phyloP scores from a whole-genome alignment of 2,888 invertebrate species.

The Aspidiotus destructor region DNA sequence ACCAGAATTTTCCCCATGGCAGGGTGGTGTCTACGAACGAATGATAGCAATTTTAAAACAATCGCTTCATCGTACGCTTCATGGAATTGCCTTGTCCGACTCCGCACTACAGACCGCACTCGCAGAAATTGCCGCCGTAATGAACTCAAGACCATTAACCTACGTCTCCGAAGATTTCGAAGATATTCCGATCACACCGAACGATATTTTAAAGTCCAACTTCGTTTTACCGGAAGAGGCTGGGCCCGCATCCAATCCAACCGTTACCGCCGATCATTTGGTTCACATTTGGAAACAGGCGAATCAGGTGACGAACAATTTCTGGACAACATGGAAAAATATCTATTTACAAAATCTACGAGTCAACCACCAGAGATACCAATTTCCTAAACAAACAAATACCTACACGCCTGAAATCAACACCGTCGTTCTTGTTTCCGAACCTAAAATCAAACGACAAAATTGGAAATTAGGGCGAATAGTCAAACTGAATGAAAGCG shows the following conservation, averaged over 20 bases:
- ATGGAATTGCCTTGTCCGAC: background rate
- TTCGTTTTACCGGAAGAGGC: background rate
- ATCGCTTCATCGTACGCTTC: background rate
- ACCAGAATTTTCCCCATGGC: background rate
- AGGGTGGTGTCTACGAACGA: background rate
- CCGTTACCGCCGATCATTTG: background rate
- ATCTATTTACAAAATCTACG: background rate
- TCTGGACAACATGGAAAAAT: background rate
- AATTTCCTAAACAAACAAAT: no score
- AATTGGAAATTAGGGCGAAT: background rate
- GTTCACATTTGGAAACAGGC: background rate
- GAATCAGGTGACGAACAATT: background rate
- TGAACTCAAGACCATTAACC: background rate
- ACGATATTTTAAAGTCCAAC: background rate
- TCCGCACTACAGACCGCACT: background rate
- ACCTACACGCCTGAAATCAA: background rate
- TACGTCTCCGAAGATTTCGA: background rate
- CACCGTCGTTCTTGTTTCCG: background rate
- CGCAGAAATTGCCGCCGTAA: background rate
- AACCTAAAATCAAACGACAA: background rate
- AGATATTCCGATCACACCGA: background rate
- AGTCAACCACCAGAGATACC: no score
- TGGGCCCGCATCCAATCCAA: background rate
- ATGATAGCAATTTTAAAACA: background rate
- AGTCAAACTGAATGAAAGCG: background rate